A percentile compares a stretch with the other conserved stretches of the same genome.
phyloP scores from a whole-genome alignment of 2,888 invertebrate genomes.

The Tryphoninae sp. region DNA sequence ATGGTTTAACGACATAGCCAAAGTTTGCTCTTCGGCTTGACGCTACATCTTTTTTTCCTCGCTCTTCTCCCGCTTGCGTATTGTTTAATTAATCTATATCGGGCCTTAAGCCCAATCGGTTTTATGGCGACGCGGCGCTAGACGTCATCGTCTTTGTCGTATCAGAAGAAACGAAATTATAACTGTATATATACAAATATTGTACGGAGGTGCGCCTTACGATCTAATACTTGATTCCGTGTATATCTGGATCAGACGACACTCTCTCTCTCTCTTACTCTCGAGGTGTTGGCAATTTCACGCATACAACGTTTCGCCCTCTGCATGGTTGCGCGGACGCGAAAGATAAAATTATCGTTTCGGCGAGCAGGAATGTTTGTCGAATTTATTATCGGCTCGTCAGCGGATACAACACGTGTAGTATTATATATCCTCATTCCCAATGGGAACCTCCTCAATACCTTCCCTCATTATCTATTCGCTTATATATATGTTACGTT shows the following conservation, averaged over 20 bases:
- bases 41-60: background rate
- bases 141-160: conserved; percentile 59
- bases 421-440: conserved; percentile 7
- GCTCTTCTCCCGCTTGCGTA: conserved; percentile 1
- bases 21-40: conserved; percentile 23
- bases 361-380: conserved; percentile 62
- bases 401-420: conserved; percentile 41
- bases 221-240: conserved; percentile 24
- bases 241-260: conserved; percentile 7
- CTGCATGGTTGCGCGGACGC: conserved; percentile 7
- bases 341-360: conserved; percentile 63
- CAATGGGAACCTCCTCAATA: conserved; percentile 11
- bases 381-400: conserved; percentile 66
- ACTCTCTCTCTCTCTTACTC: conserved; percentile 11
- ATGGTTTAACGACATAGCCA: conserved; percentile 54
- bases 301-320: conserved; percentile 23
- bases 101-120: conserved; percentile 71
- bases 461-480: background rate
- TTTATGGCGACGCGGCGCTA: conserved; percentile 73
- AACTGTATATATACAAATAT: background rate
- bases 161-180: conserved; percentile 19
- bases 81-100: conserved; percentile 62
- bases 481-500: background rate
- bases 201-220: conserved; percentile 63
- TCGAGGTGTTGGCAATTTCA: background rate